phyloP scores from a whole-genome alignment of 2,888 invertebrate species.

The Acronicta alni region DNA sequence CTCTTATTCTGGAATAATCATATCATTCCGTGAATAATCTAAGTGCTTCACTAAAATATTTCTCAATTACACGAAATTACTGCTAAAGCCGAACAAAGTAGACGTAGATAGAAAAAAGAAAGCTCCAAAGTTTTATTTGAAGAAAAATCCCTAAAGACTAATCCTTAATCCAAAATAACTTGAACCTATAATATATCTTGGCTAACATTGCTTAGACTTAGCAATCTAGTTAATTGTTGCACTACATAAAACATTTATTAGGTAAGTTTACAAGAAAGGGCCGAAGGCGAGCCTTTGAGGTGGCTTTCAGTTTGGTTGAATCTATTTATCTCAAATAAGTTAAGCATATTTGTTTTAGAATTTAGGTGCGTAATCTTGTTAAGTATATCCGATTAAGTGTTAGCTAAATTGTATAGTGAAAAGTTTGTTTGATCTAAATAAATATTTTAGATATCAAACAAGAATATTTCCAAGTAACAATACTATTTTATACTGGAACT shows the following conservation, averaged over 20 bases:
- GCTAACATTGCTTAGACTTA: constrained; percentile 28
- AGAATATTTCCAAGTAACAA: background rate
- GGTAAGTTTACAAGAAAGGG: constrained; percentile 39
- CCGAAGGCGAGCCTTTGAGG: constrained; percentile 30
- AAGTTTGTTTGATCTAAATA: background rate
- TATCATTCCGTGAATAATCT: too few relatives aligned
- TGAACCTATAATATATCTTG: constrained; percentile 12
- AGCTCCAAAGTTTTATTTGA: constrained; percentile 17
- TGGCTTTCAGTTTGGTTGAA: constrained; percentile 4
- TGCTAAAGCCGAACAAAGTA: background rate
- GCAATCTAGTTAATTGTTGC: constrained; percentile 50
- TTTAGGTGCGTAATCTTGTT: constrained; percentile 36
- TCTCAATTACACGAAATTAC: constrained; percentile 4
- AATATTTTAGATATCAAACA: background rate
- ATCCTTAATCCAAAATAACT: constrained; percentile 14
- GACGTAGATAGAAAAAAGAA: constrained; percentile 7
- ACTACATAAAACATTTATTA: constrained; percentile 40
- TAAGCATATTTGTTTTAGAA: constrained; percentile 25
- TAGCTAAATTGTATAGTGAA: constrained; percentile 11
- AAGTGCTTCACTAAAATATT: background rate
- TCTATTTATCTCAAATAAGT: constrained; percentile 34
- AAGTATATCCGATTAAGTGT: constrained; percentile 15
- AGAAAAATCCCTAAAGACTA: constrained; percentile 25
- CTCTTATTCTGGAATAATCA: too few relatives aligned
- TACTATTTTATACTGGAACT: too few relatives aligned